A percentile compares a stretch with the other conserved stretches of the same genome.
Conservation (phyloP, 2,888 invertebrate species). For the Epiperipatus broadwayi region DNA sequence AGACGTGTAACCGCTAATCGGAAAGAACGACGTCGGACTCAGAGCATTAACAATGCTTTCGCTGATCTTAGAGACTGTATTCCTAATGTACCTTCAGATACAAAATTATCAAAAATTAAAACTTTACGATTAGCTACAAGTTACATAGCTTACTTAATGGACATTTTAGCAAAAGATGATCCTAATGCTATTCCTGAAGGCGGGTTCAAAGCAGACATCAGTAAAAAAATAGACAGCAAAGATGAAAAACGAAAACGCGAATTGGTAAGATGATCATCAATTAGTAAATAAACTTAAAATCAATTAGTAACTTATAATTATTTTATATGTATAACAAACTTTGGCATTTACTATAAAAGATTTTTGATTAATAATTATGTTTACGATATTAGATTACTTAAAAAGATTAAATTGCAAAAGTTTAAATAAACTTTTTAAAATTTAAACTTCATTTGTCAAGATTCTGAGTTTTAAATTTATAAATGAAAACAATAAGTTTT, state of each 20-base stretch:
- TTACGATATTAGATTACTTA: too few relatives aligned
- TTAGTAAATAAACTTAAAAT: too few relatives aligned
- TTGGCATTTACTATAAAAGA: too few relatives aligned
- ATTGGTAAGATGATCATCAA: too few relatives aligned
- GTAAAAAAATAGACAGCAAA: slow-evolving; percentile 24
- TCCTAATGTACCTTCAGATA: slow-evolving; percentile 86
- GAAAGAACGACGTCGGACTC: slow-evolving; percentile 74
- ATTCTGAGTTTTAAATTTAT: too few relatives aligned
- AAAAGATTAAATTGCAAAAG: too few relatives aligned
- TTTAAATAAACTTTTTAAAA: too few relatives aligned
- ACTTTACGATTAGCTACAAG: slow-evolving; percentile 76
- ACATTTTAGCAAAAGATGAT: slow-evolving; percentile 63
- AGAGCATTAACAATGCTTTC: slow-evolving; percentile 86
- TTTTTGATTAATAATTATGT: too few relatives aligned
- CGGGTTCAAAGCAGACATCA: slow-evolving; percentile 63
- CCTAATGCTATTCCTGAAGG: slow-evolving; percentile 40
- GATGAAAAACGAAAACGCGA: slow-evolving; percentile 20
- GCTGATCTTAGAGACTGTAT: slow-evolving; percentile 78
- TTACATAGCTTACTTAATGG: slow-evolving; percentile 77
- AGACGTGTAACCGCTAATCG: slow-evolving; percentile 75
- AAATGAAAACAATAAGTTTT: too few relatives aligned
- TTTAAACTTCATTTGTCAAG: too few relatives aligned
- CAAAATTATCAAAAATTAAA: slow-evolving; percentile 83
- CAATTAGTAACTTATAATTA: too few relatives aligned
- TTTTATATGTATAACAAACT: too few relatives aligned